These are phyloP conservation scores for Drosophila sulfurigaster DNA, from an alignment of 1,140 invertebrate species.

Conservation along the genomic window DNA sequence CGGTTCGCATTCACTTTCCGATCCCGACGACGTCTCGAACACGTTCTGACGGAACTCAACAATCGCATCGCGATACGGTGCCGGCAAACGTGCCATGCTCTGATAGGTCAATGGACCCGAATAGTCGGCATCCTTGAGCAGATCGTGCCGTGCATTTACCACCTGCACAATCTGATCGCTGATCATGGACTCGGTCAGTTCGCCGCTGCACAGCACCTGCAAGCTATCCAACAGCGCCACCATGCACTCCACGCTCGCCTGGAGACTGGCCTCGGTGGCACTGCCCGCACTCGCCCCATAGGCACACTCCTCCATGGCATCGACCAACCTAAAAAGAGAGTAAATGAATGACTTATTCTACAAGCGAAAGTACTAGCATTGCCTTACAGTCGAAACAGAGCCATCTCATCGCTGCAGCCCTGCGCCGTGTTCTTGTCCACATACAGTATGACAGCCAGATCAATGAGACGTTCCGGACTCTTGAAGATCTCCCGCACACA, in stretches of 20 bases:
- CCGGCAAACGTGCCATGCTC: conserved; percentile 92
- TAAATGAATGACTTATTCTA: too few species aligned
- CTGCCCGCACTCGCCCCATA: conserved; percentile 87
- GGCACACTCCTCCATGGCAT: conserved; percentile 94
- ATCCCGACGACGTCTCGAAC: conserved; percentile 86
- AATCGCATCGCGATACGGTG: conserved; percentile 89
- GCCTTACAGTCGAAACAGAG: conserved; percentile 94
- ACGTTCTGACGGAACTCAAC: conserved; percentile 86
- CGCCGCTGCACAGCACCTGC: conserved; percentile 91
- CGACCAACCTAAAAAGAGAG: conserved; percentile 90
- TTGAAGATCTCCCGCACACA: conserved; percentile 91
- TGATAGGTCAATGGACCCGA: conserved; percentile 93
- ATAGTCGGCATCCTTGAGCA: conserved; percentile 92
- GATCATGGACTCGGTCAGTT: conserved; percentile 87
- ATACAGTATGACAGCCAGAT: conserved; percentile 89
- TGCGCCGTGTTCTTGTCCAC: conserved; percentile 91
- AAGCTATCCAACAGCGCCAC: conserved; percentile 93
- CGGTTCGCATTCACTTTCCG: conserved; percentile 86
- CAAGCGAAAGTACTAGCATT: neutral
- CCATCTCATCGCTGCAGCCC: conserved; percentile 94
- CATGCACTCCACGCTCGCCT: conserved; percentile 93
- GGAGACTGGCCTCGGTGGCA: conserved; percentile 89
- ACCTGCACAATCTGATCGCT: conserved; percentile 86
- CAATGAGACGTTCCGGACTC: conserved; percentile 90
- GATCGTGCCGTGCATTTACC: conserved; percentile 90